Evolutionary conservation across 2,888 invertebrate species (phyloP).

Genomic region (Eupithecia insigniata): DNA sequence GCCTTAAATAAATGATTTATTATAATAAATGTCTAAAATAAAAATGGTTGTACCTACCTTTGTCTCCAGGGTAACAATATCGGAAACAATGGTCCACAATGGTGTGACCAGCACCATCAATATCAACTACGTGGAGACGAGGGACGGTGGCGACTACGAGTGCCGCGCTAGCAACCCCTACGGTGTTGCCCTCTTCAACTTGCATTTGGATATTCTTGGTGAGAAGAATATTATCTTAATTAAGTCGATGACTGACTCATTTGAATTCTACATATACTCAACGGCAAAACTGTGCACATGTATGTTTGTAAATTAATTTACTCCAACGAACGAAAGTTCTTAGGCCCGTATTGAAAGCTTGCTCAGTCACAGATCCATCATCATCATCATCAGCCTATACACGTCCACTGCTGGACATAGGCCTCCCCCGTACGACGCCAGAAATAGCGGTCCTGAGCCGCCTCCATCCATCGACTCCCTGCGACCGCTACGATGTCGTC

Average conservation of each 20-base stretch:
- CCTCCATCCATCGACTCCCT: too few species aligned
- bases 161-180: constrained; percentile 78
- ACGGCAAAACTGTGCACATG: not conserved
- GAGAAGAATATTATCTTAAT: constrained; percentile 33
- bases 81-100: constrained; percentile 68
- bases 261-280: not conserved
- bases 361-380: too few species aligned
- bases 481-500: too few species aligned
- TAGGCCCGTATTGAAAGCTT: too few species aligned
- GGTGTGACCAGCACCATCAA: constrained; percentile 70
- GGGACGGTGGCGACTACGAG: constrained; percentile 76
- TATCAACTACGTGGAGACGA: constrained; percentile 71
- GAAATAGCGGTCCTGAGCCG: too few species aligned
- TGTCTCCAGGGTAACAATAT: constrained; percentile 67
- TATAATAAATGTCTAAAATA: too few species aligned
- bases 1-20: too few species aligned
- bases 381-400: too few species aligned
- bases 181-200: constrained; percentile 69
- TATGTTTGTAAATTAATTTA: not conserved
- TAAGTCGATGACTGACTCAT: not conserved
- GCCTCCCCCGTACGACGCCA: too few species aligned
- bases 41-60: not conserved
- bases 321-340: too few species aligned
- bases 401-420: too few species aligned
- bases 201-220: constrained; percentile 75